Evolutionary conservation across 1,140 invertebrate species (phyloP).

Genomic region (Bombus pyrosoma): DNA sequence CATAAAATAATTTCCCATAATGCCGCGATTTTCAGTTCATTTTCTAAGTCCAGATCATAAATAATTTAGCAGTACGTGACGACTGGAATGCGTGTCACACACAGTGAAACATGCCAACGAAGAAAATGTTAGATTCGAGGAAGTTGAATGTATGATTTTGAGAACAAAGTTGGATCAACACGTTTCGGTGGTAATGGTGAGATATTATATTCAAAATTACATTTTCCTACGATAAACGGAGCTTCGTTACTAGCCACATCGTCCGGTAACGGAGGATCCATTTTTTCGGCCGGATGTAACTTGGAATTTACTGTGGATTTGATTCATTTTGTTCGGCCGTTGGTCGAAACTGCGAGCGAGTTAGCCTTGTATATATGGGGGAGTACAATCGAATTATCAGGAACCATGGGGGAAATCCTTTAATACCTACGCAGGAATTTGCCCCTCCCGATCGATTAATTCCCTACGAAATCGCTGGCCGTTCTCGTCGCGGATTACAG

Average conservation of each 20-base stretch:
- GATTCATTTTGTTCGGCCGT: conserved; percentile 60
- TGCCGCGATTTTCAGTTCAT: too few relatives aligned
- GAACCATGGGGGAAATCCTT: conserved; percentile 69
- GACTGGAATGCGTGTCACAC: too few relatives aligned
- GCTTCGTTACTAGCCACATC: not conserved
- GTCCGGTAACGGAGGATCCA: not conserved
- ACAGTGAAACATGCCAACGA: too few relatives aligned
- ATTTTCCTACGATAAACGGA: not conserved
- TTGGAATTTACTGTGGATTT: conserved; percentile 64
- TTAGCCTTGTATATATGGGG: conserved; percentile 45
- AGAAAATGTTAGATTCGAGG: not conserved
- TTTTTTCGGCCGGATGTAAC: conserved; percentile 56
- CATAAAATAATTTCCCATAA: too few relatives aligned
- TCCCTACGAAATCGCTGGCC: conserved; percentile 67
- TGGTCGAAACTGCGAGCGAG: conserved; percentile 34
- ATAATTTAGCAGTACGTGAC: too few relatives aligned
- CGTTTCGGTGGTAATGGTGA: not conserved
- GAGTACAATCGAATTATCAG: conserved; percentile 70
- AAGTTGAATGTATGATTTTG: not conserved
- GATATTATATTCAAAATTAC: not conserved
- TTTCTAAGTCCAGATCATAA: too few relatives aligned
- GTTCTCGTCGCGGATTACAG: conserved; percentile 64
- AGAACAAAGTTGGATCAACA: not conserved
- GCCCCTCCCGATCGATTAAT: conserved; percentile 67
- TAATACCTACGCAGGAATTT: conserved; percentile 68